Conservation (phyloP, 1,140 invertebrate species). For the Drosophila rhopaloa region DNA sequence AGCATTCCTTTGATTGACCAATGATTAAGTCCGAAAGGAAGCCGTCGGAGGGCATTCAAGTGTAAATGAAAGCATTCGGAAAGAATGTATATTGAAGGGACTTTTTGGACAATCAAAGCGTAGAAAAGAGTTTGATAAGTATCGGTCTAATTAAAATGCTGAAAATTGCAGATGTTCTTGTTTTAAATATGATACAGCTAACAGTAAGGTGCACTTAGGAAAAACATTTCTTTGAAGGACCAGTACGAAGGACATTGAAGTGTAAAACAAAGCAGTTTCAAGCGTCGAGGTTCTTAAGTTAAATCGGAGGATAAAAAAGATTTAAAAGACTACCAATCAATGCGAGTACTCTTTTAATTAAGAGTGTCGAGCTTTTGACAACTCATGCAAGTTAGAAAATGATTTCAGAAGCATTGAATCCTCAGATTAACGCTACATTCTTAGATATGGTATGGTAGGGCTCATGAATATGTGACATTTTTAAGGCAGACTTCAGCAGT, state of each 20-base stretch:
- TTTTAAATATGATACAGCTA: neutral
- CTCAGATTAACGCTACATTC: neutral
- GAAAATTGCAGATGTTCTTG: neutral
- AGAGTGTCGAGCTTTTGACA: neutral
- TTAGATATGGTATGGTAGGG: slow-evolving; percentile 1
- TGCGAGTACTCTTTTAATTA: neutral
- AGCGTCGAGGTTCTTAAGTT: too few species aligned
- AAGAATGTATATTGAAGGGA: slow-evolving; percentile 18
- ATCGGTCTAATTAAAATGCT: neutral
- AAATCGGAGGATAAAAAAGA: too few species aligned
- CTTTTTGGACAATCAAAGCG: slow-evolving; percentile 7
- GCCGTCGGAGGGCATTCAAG: slow-evolving; percentile 16
- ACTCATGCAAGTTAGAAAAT: too few species aligned
- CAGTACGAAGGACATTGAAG: too few species aligned
- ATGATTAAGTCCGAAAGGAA: slow-evolving; percentile 24
- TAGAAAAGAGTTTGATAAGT: neutral
- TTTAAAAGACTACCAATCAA: neutral
- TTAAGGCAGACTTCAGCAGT: slow-evolving; percentile 29
- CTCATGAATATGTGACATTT: slow-evolving; percentile 29
- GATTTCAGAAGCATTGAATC: neutral
- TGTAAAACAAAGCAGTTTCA: too few species aligned
- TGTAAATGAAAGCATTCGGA: slow-evolving; percentile 27
- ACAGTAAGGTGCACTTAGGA: too few species aligned
- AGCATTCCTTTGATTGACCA: slow-evolving; percentile 28
- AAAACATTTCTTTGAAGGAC: too few species aligned